Evolutionary conservation across 2,888 invertebrate genomes (phyloP), one percentile per base, ranked within the genome.

Genomic region (Meta bourneti): DNA sequence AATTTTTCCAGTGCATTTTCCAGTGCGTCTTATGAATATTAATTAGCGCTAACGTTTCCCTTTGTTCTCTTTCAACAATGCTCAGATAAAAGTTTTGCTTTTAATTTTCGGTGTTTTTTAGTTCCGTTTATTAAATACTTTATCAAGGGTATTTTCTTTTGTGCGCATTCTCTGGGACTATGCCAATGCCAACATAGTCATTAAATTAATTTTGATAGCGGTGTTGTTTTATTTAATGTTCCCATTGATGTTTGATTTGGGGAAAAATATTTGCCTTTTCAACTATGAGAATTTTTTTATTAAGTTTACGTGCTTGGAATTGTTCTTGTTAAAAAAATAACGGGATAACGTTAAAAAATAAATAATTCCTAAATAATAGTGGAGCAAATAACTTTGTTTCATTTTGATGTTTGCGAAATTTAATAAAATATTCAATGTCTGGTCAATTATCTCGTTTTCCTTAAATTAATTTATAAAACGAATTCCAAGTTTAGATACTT

Each of bases 21-120:
- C 49, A 54, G 83, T 20, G 34, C 20, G 78, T 51, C 71, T 86
- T 86, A 86, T 86, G 52, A 86, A 86, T 86, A 86, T 86, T 86
- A 86, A 86, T 86, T 86, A 86, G 86, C 54, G 79, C 69, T 86
- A 70, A 71, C 77, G 78, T 71, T 69, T 52, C 52, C 54, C 77
- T 77, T 86, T 86, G 70, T 77, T 85, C 69, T 48, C 34, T 75
- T 61, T 34, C 61, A 69, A 75, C 52, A 75, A 77, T 54, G 19
- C 74, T 61, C 69, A 49, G 51, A 75, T 34, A 71, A 85, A 85
- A 83, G 83, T 85, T 85, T 85, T 61, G 77, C 75, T 85, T 75
- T 69, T 69, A 77, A 85, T 83, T 77, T 85, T 77, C 34, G 61
- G 11, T 69, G 7, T 85, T n/a, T 85, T 74, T 16, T n/a, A 11